phyloP scores from a whole-genome alignment of 1,140 invertebrate species.

The Rhopalosiphum padi region DNA sequence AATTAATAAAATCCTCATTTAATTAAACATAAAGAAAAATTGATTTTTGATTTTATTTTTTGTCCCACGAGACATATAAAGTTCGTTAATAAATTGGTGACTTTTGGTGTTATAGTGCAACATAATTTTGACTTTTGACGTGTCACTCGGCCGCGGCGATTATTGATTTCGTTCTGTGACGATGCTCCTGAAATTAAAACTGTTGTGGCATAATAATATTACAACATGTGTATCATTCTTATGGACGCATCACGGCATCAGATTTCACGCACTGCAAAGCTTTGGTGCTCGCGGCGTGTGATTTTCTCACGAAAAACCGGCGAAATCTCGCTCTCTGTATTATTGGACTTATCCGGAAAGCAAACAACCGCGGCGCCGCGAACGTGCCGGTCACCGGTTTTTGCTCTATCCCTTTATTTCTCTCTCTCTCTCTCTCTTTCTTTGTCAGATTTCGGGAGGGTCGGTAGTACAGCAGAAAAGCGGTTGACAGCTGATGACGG shows the following conservation, averaged over 20 bases:
- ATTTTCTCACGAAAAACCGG: conserved; percentile 47
- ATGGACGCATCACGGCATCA: not conserved
- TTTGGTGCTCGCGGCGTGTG: not conserved
- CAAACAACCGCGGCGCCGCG: conserved; percentile 36
- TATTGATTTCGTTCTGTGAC: not conserved
- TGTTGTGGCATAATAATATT: not conserved
- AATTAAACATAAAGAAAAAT: not conserved
- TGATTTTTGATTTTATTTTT: not conserved
- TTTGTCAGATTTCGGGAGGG: conserved; percentile 16
- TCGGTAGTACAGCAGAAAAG: conserved; percentile 17
- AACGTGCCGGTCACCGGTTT: conserved; percentile 43
- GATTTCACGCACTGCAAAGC: not conserved
- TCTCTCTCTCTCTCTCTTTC: not conserved
- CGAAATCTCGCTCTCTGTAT: not conserved
- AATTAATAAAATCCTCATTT: not conserved
- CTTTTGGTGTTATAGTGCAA: not conserved
- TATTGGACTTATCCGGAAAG: conserved; percentile 43
- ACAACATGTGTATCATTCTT: not conserved
- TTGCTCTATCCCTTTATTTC: not conserved
- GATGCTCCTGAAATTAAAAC: not conserved
- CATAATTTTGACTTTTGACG: not conserved
- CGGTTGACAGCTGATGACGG: conserved; percentile 44
- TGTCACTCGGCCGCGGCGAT: not conserved
- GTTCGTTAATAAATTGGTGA: not conserved
- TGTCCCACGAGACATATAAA: not conserved